Conservation (phyloP, 2,113 vertebrate genomes). For the Prolemur simus region DNA sequence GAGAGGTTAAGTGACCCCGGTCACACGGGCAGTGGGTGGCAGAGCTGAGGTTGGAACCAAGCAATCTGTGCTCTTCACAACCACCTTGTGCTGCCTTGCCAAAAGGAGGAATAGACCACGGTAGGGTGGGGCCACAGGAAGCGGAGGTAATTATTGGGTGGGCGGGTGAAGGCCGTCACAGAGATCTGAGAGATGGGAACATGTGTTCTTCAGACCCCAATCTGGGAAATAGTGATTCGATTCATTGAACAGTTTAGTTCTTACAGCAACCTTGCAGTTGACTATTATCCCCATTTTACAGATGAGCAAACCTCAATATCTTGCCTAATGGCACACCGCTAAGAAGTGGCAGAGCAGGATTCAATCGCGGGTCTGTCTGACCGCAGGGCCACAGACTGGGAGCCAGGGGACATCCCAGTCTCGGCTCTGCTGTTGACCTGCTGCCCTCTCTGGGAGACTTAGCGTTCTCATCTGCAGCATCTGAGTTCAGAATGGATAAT, state of each 20-base stretch:
- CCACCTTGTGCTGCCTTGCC: not conserved
- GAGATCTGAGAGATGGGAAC: not conserved
- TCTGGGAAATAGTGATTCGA: not conserved
- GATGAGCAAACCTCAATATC: not conserved
- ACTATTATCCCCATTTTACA: not conserved
- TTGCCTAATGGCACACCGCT: not conserved
- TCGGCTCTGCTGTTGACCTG: not conserved
- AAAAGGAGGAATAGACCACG: not conserved
- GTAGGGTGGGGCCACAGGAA: not conserved
- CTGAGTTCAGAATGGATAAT: not conserved
- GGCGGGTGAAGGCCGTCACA: not conserved
- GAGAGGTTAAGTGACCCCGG: not conserved
- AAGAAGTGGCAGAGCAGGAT: not conserved
- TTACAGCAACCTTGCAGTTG: not conserved
- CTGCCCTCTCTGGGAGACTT: not conserved
- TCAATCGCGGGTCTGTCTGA: not conserved
- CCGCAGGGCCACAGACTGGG: not conserved
- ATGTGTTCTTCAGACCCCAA: not conserved
- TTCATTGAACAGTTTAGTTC: not conserved
- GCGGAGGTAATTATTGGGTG: not conserved
- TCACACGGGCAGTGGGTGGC: not conserved
- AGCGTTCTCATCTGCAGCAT: not conserved
- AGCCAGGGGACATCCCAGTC: not conserved
- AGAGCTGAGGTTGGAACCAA: not conserved
- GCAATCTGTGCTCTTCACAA: not conserved